Evolutionary conservation across 1,140 invertebrate genomes (phyloP).

Genomic region (Drosophila orena): DNA sequence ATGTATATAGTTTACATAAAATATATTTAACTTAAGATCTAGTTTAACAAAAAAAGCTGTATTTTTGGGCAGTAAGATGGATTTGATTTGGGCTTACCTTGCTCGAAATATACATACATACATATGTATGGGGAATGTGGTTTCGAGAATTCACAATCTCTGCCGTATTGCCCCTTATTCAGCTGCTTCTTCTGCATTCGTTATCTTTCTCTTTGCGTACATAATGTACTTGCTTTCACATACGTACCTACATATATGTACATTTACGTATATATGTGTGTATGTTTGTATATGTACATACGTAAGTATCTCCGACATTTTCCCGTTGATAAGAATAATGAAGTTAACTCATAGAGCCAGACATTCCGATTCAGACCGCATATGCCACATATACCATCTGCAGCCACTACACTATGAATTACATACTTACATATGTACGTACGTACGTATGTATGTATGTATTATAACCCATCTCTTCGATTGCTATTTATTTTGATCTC

Average conservation of each 20-base stretch:
- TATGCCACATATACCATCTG: neutral
- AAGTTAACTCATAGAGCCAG: constrained; percentile 25
- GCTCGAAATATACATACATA: neutral
- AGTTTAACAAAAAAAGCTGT: too few relatives aligned
- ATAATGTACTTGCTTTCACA: constrained; percentile 14
- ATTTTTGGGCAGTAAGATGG: too few relatives aligned
- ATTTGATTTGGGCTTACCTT: neutral
- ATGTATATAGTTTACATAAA: too few relatives aligned
- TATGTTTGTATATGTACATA: neutral
- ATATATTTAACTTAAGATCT: too few relatives aligned
- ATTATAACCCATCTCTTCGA: neutral
- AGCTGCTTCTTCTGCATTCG: constrained; percentile 8
- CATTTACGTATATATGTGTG: neutral
- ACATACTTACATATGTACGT: too few relatives aligned
- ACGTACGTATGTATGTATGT: too few relatives aligned
- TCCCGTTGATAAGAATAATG: constrained; percentile 38
- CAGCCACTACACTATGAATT: too few relatives aligned
- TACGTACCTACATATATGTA: neutral
- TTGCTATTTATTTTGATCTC: neutral
- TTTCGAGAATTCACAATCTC: constrained; percentile 2
- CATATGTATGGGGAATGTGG: neutral
- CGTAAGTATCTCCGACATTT: neutral
- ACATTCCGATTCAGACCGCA: constrained; percentile 3
- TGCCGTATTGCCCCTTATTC: neutral
- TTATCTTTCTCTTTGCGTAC: constrained; percentile 29